Percentiles rank a stretch among this genome's conserved stretches.
Conservation (phyloP, 1,140 invertebrate genomes). For the Adelges cooleyi region DNA sequence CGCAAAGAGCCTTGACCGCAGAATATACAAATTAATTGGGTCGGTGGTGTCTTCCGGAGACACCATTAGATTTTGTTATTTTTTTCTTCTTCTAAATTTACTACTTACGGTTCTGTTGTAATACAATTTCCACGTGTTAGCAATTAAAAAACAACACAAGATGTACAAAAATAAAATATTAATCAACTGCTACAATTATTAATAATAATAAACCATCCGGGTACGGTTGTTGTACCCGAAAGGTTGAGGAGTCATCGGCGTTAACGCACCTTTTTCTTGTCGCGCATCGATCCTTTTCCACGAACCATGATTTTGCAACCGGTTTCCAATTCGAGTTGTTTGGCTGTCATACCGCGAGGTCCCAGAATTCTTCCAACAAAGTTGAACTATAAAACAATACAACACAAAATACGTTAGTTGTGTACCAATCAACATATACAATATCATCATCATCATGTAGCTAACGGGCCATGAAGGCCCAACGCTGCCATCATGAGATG, state of each 20-base stretch:
- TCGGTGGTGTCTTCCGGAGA: too few species aligned
- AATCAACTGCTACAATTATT: background rate
- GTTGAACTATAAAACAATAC: slow-evolving; percentile 82
- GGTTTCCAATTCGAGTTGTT: slow-evolving; percentile 98
- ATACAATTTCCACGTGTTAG: background rate
- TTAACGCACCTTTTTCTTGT: slow-evolving; percentile 90
- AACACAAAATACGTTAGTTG: too few species aligned
- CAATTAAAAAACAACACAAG: slow-evolving; percentile 4
- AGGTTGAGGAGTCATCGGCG: too few species aligned
- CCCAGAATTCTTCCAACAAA: slow-evolving; percentile 99
- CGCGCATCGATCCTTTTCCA: slow-evolving; percentile 99
- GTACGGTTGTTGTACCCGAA: too few species aligned
- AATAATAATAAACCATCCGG: background rate
- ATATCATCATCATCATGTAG: too few species aligned
- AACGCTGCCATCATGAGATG: too few species aligned
- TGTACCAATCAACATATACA: too few species aligned
- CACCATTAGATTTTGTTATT: background rate
- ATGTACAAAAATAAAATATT: too few species aligned
- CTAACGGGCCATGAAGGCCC: too few species aligned
- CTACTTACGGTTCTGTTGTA: slow-evolving; percentile 11
- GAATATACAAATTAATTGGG: too few species aligned
- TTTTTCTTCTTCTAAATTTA: background rate
- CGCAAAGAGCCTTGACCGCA: too few species aligned
- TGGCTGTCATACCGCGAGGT: slow-evolving; percentile 97
- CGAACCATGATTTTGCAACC: slow-evolving; percentile 99